Evolutionary conservation across 2,113 vertebrate species (phyloP), one percentile per base, ranked within the genome.

Genomic region (Perognathus longimembris): DNA sequence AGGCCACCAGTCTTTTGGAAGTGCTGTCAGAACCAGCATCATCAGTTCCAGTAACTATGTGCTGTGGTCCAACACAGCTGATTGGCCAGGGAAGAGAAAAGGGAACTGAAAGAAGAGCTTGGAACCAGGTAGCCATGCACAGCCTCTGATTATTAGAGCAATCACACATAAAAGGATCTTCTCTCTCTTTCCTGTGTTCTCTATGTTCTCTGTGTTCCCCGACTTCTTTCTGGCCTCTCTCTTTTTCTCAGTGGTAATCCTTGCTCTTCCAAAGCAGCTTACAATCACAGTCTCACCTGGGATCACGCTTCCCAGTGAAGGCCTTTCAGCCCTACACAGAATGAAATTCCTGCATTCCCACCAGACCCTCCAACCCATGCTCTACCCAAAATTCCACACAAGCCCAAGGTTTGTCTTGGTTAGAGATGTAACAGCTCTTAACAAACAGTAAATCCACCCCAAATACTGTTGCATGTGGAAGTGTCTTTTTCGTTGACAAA

Each of bases 111-210:
- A 74, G 66, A 73, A 78, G 36, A 38, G 12, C 50, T 0, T 1
- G 0, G 6, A 22, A n/a, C n/a, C n/a, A 54, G 36, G 1, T 6
- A 78, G 45, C 26, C 10, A 76, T 36, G 71, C 69, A 34, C 54
- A 54, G 36, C 50, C 42, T 42, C 73, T 42, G 26, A 14, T 59
- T 75, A 17, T 8, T 14, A 84, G 54, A 57, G 57, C 38, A 12
- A 32, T 3, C 1, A 0, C 0, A 1, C 11, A 8, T 1, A 3
- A 26, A 57, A 38, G 34, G 18, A 61, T 26, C 57, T 17, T 22
- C 57, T 59, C 57, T 59, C n/a, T 22, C n/a, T 38, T 3, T 1
- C 1, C 45, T 24, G 22, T 79, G 45, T 40, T 40, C n/a, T 38
- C 22, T 40, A 15, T 18, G 50, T 61, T 7, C 6, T 0, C 6